phyloP scores from a whole-genome alignment of 2,888 invertebrate genomes.

The Copidosoma aretas region DNA sequence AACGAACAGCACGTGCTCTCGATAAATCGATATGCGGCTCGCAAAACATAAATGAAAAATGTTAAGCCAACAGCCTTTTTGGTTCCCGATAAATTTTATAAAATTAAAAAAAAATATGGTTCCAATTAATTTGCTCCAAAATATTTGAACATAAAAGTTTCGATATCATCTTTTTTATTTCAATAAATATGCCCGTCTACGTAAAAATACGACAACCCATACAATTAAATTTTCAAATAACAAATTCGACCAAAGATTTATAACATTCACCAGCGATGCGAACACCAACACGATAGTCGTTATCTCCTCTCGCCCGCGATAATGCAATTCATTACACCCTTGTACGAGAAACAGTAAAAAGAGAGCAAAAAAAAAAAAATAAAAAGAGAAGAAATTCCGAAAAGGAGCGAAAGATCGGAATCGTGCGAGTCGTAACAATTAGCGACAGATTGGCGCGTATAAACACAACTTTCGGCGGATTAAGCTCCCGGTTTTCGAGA shows the following conservation, averaged over 20 bases:
- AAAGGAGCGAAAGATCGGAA: constrained; percentile 3
- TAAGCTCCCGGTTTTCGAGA: too few species aligned
- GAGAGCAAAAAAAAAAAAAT: constrained; percentile 6
- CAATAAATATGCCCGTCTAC: background rate
- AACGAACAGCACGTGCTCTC: background rate
- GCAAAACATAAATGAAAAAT: background rate
- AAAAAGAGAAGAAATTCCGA: background rate
- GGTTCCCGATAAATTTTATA: background rate
- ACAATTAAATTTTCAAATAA: background rate
- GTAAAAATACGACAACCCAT: background rate
- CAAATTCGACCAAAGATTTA: background rate
- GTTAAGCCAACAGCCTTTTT: too few species aligned
- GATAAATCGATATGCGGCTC: background rate
- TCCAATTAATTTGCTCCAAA: background rate
- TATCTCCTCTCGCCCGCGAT: background rate
- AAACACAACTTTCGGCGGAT: constrained; percentile 24
- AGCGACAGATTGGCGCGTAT: constrained; percentile 30
- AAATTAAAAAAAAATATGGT: background rate
- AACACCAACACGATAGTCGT: background rate
- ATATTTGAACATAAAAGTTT: background rate
- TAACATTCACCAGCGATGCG: too few species aligned
- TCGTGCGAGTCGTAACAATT: constrained; percentile 29
- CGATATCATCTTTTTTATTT: background rate
- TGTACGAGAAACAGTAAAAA: constrained; percentile 20
- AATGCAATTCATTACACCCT: background rate